These are phyloP conservation scores for Spilarctia lutea DNA, from an alignment of 2,888 invertebrate species.

Conservation along the genomic window DNA sequence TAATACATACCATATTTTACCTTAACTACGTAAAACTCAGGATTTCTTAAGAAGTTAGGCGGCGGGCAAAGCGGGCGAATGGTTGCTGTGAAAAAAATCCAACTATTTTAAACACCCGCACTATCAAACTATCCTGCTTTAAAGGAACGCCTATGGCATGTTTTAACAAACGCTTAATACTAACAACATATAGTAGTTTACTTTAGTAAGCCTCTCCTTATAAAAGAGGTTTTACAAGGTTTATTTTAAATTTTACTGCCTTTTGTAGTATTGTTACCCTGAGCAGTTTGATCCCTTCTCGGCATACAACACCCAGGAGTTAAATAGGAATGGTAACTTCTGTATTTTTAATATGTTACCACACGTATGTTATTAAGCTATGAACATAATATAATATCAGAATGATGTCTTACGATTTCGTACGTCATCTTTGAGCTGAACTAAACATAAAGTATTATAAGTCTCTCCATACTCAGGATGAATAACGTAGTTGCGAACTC, in stretches of 20 bases:
- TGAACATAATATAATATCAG: background rate
- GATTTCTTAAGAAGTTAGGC: conserved; percentile 64
- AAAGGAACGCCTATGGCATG: too few species aligned
- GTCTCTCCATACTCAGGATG: conserved; percentile 75
- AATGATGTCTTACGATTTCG: conserved; percentile 50
- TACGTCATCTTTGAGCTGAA: conserved; percentile 67
- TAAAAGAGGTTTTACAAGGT: too few species aligned
- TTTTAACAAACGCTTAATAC: too few species aligned
- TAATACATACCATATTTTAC: conserved; percentile 59
- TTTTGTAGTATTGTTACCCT: too few species aligned
- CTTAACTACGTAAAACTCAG: conserved; percentile 71
- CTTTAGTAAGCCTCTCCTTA: too few species aligned
- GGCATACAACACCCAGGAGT: too few species aligned
- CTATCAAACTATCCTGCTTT: too few species aligned
- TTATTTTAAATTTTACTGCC: too few species aligned
- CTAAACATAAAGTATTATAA: conserved; percentile 68
- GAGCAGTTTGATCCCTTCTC: too few species aligned
- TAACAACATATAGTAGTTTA: too few species aligned
- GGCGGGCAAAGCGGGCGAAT: conserved; percentile 70
- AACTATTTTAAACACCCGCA: background rate
- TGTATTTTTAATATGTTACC: too few species aligned
- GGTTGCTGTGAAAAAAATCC: conserved; percentile 51
- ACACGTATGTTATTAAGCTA: background rate
- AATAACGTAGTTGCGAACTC: conserved; percentile 71
- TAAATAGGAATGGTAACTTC: too few species aligned